Evolutionary conservation across 2,888 invertebrate genomes (phyloP).

Genomic region (Cheilosia grossa): DNA sequence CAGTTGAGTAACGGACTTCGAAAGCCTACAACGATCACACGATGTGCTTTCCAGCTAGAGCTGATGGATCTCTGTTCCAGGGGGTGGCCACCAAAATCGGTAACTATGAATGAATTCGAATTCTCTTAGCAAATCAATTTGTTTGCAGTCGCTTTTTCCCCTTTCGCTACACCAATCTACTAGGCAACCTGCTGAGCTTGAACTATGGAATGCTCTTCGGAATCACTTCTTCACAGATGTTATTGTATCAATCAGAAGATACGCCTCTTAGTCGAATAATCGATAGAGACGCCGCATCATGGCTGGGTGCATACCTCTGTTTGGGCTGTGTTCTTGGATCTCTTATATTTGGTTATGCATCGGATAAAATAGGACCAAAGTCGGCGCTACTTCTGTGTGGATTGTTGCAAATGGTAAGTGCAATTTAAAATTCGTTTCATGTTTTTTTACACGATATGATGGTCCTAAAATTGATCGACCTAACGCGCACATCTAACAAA

Average conservation of each 20-base stretch:
- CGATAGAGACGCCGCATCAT: conserved; percentile 77
- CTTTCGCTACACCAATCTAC: not conserved
- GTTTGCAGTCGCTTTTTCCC: conserved; percentile 35
- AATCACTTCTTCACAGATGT: conserved; percentile 79
- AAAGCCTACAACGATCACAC: conserved; percentile 9
- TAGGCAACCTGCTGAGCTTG: conserved; percentile 80
- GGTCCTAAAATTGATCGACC: too few relatives aligned
- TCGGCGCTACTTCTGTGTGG: conserved; percentile 78
- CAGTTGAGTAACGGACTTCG: conserved; percentile 39
- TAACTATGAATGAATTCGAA: conserved; percentile 31
- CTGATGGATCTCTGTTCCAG: conserved; percentile 55
- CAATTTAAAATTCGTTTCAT: not conserved
- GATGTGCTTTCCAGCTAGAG: conserved; percentile 53
- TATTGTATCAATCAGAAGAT: conserved; percentile 77
- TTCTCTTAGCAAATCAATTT: conserved; percentile 39
- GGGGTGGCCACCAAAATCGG: conserved; percentile 61
- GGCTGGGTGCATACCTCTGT: conserved; percentile 79
- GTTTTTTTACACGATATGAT: too few relatives aligned
- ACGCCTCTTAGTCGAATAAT: conserved; percentile 78
- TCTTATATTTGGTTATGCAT: conserved; percentile 78
- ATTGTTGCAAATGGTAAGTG: conserved; percentile 80
- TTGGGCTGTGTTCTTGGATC: conserved; percentile 79
- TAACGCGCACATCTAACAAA: too few relatives aligned
- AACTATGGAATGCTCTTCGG: conserved; percentile 81
- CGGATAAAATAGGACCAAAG: conserved; percentile 79